Base-by-base conservation (phyloP, 2,113 vertebrate species). In the Campylorhamphus procurvoides region DNA sequence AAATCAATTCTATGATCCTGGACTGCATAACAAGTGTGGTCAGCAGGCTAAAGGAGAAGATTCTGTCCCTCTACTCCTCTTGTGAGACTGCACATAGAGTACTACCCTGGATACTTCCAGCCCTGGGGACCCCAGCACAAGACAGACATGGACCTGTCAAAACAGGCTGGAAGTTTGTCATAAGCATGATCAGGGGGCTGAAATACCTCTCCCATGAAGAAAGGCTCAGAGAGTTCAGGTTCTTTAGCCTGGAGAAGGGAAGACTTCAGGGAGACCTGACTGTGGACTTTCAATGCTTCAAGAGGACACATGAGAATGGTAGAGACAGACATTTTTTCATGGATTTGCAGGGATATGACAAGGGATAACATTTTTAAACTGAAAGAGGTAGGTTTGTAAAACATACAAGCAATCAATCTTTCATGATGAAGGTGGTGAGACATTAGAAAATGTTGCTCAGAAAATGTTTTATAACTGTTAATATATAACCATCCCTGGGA, bases 131-230 rank as follows among this genome's bases (percentile, higher is more conserved):
- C 13, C 12, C 37, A 52, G 15, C 12, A 39, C 44, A 37, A 16
- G 33, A 42, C 27, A 59, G 35, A 59, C 20, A 22, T 2, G 6
- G 31, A 28, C 8, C 18, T 37, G 5, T 11, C 39, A 33, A 37
- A 37, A 33, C 16, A 53, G 10, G 3, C 0, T 53, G 46, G 53
- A 39, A 68, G 2, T 24, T 74, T 18, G 10, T n/a, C 8, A 6
- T 58, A 23, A 59, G 12, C 5, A 8, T 25, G 18, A 29, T 7
- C 0, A 0, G 3, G 31, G 23, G 5, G 15, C 18, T 46, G 28
- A 59, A 74, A 52, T 17, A 39, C 10, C 37, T 59, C 23, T 52
- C 8, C 23, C 16, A 19, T 19, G 33, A 74, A 17, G 12, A 73
- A 18, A 44, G 22, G 37, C 18, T 37, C 22, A 66, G 35, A 50